Evolutionary conservation across 2,888 invertebrate genomes (phyloP).

Genomic region (Dusona sp.): DNA sequence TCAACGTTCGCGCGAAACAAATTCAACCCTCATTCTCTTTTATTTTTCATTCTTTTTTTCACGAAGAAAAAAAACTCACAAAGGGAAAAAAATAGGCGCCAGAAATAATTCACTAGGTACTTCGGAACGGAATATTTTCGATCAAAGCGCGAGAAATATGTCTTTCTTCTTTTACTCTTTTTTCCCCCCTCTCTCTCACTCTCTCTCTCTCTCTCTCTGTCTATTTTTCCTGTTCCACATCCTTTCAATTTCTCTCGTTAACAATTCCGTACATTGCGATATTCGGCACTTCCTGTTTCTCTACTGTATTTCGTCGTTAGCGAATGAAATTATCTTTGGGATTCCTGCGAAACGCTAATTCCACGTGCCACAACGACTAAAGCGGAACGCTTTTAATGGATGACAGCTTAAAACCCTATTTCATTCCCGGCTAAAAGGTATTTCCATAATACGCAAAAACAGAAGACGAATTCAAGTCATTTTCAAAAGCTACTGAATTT

Average conservation of each 20-base stretch:
- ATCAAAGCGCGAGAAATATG: neutral
- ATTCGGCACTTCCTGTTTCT: neutral
- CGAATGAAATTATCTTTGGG: conserved; percentile 31
- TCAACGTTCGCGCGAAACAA: conserved; percentile 34
- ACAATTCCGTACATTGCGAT: conserved; percentile 32
- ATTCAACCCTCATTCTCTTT: conserved; percentile 37
- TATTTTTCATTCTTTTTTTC: neutral
- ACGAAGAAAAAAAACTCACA: neutral
- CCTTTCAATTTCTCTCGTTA: conserved; percentile 4
- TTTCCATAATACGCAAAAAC: neutral
- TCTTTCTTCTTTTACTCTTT: conserved; percentile 5
- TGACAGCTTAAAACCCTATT: neutral
- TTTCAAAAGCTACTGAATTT: too few species aligned
- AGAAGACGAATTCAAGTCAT: neutral
- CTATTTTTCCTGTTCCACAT: neutral
- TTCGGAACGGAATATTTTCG: conserved; percentile 24
- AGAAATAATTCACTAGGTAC: conserved; percentile 33
- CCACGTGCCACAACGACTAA: conserved; percentile 6
- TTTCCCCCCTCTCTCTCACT: neutral
- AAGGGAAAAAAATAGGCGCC: neutral
- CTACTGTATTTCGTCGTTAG: conserved; percentile 14
- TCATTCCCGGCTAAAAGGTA: neutral
- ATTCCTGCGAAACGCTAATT: conserved; percentile 36
- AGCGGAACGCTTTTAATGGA: neutral
- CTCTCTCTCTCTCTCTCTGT: neutral